Conservation (phyloP, 2,797 vertebrate species). For the Pelochelys cantorii region DNA sequence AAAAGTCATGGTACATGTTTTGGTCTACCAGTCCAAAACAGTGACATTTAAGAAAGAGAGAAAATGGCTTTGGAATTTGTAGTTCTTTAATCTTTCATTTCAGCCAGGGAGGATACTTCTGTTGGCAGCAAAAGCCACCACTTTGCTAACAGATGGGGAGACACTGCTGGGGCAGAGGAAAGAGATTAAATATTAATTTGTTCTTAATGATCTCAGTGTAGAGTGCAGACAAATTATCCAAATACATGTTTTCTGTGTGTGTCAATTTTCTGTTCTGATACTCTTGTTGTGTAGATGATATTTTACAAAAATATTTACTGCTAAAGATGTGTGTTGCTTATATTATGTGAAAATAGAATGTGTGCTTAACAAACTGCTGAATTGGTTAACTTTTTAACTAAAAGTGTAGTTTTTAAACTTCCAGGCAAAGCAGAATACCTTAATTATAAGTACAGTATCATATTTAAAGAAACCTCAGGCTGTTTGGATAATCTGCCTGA, state of each 20-base stretch:
- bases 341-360: not conserved
- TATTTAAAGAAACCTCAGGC: not conserved
- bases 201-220: slow-evolving; percentile 30
- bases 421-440: not conserved
- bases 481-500: not conserved
- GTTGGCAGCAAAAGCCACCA: not conserved
- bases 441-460: not conserved
- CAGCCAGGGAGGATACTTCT: not conserved
- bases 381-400: not conserved
- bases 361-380: not conserved
- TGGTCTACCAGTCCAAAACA: not conserved
- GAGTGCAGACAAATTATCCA: slow-evolving; percentile 1
- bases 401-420: not conserved
- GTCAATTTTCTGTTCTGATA: slow-evolving; percentile 5
- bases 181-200: slow-evolving; percentile 40
- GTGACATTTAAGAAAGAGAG: not conserved
- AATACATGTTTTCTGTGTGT: slow-evolving; percentile 28
- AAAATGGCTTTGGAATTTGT: not conserved
- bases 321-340: not conserved
- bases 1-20: not conserved
- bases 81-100: not conserved
- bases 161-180: not conserved
- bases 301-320: slow-evolving; percentile 31
- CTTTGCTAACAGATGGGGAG: not conserved
- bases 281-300: not conserved